phyloP scores from a whole-genome alignment of 2,797 vertebrate species.

The Phalloptychus januarius region DNA sequence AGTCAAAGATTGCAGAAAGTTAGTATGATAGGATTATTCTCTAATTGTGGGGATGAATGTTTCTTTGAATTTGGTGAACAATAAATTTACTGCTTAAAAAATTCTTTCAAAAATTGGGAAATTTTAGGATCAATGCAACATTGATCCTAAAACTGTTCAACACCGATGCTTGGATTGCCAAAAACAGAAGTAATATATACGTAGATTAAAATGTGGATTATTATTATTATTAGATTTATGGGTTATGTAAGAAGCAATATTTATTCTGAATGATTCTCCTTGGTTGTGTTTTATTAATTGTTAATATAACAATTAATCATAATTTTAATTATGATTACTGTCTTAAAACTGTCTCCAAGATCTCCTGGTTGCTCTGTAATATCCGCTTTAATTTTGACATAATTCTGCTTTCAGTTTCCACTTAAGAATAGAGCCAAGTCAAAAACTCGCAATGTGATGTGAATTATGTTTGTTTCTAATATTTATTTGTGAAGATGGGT shows the following conservation, averaged over 20 bases:
- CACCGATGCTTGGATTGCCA: conserved; percentile 80
- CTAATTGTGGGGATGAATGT: neutral
- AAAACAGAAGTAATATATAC: conserved; percentile 65
- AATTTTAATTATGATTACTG: neutral
- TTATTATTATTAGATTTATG: conserved; percentile 70
- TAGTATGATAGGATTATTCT: neutral
- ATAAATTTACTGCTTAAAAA: neutral
- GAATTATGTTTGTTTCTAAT: neutral
- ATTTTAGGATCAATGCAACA: neutral
- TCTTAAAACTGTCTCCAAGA: neutral
- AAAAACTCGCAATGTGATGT: neutral
- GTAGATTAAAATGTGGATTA: conserved; percentile 52
- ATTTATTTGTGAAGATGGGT: neutral
- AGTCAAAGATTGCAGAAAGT: neutral
- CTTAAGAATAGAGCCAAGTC: neutral
- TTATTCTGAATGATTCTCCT: conserved; percentile 77
- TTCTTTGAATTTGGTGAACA: neutral
- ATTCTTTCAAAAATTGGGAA: neutral
- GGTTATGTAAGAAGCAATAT: conserved; percentile 81
- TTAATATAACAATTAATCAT: too few species aligned
- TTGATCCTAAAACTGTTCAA: conserved; percentile 37
- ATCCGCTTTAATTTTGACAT: neutral
- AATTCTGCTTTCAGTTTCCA: neutral
- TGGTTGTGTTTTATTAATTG: conserved; percentile 75
- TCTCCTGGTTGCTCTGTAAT: neutral